phyloP scores from a whole-genome alignment of 2,888 invertebrate species.

The Drosophila mayaguana region DNA sequence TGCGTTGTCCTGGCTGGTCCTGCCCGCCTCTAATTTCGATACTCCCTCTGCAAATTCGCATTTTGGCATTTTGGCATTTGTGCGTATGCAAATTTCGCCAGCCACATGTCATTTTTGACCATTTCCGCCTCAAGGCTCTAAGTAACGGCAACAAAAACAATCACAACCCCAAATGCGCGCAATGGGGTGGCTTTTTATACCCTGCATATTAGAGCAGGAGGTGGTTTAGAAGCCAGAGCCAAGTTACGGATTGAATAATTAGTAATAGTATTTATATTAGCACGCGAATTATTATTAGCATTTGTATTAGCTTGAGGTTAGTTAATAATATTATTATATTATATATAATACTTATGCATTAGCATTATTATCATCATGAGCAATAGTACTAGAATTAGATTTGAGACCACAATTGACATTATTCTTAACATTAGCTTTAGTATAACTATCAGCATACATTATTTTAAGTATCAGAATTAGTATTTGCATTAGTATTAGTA shows the following conservation, averaged over 20 bases:
- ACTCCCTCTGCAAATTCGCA: conserved; percentile 38
- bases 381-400: no score
- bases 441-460: no score
- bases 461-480: no score
- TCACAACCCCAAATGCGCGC: conserved; percentile 43
- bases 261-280: neutral
- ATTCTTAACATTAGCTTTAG: no score
- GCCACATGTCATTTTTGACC: conserved; percentile 77
- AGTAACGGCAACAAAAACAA: conserved; percentile 55
- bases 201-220: neutral
- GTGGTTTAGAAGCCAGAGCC: neutral
- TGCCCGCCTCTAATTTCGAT: conserved; percentile 22
- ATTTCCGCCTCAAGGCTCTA: conserved; percentile 63
- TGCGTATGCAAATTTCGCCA: conserved; percentile 73
- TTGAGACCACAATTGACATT: no score
- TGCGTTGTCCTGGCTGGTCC: conserved; percentile 13
- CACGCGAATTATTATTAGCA: neutral
- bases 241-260: no score
- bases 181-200: conserved; percentile 52
- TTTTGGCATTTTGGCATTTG: conserved; percentile 45
- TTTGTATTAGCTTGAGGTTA: neutral
- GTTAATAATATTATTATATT: no score
- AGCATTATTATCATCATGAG: no score
- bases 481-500: no score
- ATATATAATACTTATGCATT: no score